phyloP scores from a whole-genome alignment of 2,797 vertebrate genomes.

The Phrynocephalus vlangalii region DNA sequence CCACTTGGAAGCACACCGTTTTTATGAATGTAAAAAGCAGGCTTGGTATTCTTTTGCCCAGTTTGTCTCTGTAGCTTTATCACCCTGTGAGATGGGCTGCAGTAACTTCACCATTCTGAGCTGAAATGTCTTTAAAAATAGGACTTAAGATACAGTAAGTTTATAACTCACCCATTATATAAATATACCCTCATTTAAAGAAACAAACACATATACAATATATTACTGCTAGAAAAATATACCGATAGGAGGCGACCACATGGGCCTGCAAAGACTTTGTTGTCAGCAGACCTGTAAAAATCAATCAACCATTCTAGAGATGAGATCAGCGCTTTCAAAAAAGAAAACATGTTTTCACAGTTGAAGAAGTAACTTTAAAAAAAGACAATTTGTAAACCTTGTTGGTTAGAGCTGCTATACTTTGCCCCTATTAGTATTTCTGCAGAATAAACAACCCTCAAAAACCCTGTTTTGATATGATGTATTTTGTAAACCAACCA shows the following conservation, averaged over 20 bases:
- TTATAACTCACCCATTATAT: conserved; percentile 46
- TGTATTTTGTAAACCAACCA: too few relatives aligned
- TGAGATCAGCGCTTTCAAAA: conserved; percentile 66
- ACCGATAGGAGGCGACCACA: conserved; percentile 39
- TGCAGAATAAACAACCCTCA: conserved; percentile 32
- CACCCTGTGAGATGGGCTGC: conserved; percentile 14
- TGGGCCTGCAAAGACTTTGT: conserved; percentile 39
- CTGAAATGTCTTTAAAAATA: conserved; percentile 28
- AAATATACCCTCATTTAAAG: conserved; percentile 40
- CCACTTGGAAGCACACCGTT: too few relatives aligned
- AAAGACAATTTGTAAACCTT: conserved; percentile 37
- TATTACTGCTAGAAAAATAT: conserved; percentile 52
- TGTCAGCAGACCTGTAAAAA: conserved; percentile 44
- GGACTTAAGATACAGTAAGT: conserved; percentile 17
- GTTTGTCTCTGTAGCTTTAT: conserved; percentile 23
- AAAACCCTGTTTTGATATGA: too few relatives aligned
- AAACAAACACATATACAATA: conserved; percentile 41
- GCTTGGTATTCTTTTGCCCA: conserved; percentile 13
- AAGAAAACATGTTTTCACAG: conserved; percentile 69
- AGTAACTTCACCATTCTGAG: conserved; percentile 6
- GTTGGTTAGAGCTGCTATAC: conserved; percentile 44
- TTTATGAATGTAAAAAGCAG: conserved; percentile 19
- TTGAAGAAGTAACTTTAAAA: conserved; percentile 60
- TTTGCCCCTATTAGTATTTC: background rate
- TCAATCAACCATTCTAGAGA: conserved; percentile 49